A percentile compares a stretch with the other conserved stretches of the same genome.
phyloP scores from a whole-genome alignment of 2,797 vertebrate species.

The Sylvia borin region DNA sequence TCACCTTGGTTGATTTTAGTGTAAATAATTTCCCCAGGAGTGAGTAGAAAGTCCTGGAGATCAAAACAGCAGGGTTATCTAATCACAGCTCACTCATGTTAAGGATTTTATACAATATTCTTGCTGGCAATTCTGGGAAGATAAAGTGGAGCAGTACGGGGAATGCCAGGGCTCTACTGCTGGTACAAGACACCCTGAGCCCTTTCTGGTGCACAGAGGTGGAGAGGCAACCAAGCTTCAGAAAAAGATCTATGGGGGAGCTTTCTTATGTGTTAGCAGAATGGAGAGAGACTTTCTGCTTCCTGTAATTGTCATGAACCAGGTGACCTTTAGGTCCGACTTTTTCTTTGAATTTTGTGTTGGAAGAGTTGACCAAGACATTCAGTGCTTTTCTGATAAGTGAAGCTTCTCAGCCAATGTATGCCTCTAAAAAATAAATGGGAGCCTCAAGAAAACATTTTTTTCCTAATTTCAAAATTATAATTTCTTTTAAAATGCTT shows the following conservation, averaged over 20 bases:
- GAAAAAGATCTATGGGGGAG: background rate
- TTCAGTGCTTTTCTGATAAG: background rate
- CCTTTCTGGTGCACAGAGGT: background rate
- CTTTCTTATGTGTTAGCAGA: background rate
- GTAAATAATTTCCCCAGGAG: background rate
- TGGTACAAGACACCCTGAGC: background rate
- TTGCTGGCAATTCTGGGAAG: background rate
- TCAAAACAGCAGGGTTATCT: background rate
- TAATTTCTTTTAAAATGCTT: background rate
- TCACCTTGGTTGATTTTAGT: background rate
- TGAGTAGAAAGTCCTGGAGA: background rate
- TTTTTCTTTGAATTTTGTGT: background rate
- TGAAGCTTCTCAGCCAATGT: background rate
- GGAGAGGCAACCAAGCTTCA: background rate
- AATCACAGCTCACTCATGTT: background rate
- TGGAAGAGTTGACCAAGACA: background rate
- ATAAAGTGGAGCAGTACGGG: background rate
- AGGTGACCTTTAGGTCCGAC: background rate
- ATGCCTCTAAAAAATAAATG: background rate
- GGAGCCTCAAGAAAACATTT: background rate
- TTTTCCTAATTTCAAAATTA: background rate
- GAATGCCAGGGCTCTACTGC: background rate
- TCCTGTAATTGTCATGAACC: background rate
- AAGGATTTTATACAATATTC: background rate
- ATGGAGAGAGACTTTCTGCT: background rate